Evolutionary conservation across 1,140 invertebrate genomes (phyloP), one percentile per base, ranked within the genome.

Genomic region (Drosophila repletoides): DNA sequence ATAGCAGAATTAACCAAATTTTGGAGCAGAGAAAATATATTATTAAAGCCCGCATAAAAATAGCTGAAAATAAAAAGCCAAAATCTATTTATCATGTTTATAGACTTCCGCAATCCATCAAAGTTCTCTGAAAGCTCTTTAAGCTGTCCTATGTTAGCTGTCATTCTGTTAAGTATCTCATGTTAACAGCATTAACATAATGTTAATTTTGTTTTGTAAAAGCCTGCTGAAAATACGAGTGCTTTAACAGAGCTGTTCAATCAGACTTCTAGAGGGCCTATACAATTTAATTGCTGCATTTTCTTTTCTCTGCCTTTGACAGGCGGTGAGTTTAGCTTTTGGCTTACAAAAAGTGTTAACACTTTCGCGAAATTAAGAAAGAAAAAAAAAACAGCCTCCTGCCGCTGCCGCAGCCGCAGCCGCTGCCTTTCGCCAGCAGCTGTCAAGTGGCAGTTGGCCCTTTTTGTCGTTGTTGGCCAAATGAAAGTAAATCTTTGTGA

Each of bases 401-500:
- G 17, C 29, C 17, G 40, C 19, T 29, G 10, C 29, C 33, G 19
- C 22, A n/a, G n/a, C n/a, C n/a, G n/a, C n/a, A n/a, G n/a, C 58
- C 52, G 58, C 29, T 51, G 60, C 76, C 76, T 81, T 83, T 81
- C 76, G 76, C 77, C 76, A 76, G n/a, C n/a, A n/a, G 64, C 77
- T 84, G 79, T 79, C 79, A 86, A 84, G 76, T 77, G 66, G 64
- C 33, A 41, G 76, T 55, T 49, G 59, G 43, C 66, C 74, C 70
- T 81, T 75, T 64, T 38, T 28, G 28, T 29, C 34, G 38, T 55
- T 24, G 46, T 12, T n/a, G 56, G 56, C 72, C 73, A 74, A 72
- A 74, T 84, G 79, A 84, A 84, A 84, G 79, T 84, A 81, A 84
- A 84, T 84, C 80, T 83, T 80, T 43, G 40, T 56, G 67, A 36